Evolutionary conservation across 2,888 invertebrate species (phyloP).

Genomic region (Morpho deidamia): DNA sequence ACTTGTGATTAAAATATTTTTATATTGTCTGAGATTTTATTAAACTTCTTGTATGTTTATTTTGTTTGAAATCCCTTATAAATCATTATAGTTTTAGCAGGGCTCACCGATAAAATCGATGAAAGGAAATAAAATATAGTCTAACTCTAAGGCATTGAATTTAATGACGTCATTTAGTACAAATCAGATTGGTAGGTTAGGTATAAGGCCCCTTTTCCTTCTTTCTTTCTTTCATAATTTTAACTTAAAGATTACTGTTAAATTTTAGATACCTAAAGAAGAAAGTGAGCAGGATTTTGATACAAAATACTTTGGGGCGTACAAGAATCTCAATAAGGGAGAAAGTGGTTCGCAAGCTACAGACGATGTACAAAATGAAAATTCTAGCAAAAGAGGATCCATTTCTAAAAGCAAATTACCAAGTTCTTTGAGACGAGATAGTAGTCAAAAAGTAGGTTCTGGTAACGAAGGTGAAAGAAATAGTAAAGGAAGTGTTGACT

Average conservation of each 20-base stretch:
- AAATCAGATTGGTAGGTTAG: too few relatives aligned
- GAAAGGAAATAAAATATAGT: too few relatives aligned
- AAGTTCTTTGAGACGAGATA: slow-evolving; percentile 23
- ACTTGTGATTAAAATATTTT: too few relatives aligned
- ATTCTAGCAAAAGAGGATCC: slow-evolving; percentile 3
- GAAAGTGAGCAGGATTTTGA: slow-evolving; percentile 68
- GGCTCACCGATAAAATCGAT: too few relatives aligned
- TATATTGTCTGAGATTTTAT: too few relatives aligned
- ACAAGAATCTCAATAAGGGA: slow-evolving; percentile 42
- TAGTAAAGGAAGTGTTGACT: slow-evolving; percentile 23
- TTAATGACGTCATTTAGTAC: too few relatives aligned
- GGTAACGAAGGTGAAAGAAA: slow-evolving; percentile 15
- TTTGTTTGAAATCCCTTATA: too few relatives aligned
- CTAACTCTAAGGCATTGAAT: too few relatives aligned
- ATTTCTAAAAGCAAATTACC: slow-evolving; percentile 24
- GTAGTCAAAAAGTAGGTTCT: slow-evolving; percentile 11
- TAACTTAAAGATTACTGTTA: background rate
- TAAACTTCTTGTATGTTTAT: background rate
- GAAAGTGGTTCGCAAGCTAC: slow-evolving; percentile 19
- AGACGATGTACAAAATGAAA: slow-evolving; percentile 5
- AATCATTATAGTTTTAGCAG: too few relatives aligned
- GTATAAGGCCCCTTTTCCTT: too few relatives aligned
- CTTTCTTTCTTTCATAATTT: too few relatives aligned
- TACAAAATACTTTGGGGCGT: slow-evolving; percentile 60
- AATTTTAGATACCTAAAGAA: slow-evolving; percentile 32